Percentiles rank a stretch among this genome's conserved stretches.
Conservation (phyloP, 2,888 invertebrate species). For the Ophion obscuratus region DNA sequence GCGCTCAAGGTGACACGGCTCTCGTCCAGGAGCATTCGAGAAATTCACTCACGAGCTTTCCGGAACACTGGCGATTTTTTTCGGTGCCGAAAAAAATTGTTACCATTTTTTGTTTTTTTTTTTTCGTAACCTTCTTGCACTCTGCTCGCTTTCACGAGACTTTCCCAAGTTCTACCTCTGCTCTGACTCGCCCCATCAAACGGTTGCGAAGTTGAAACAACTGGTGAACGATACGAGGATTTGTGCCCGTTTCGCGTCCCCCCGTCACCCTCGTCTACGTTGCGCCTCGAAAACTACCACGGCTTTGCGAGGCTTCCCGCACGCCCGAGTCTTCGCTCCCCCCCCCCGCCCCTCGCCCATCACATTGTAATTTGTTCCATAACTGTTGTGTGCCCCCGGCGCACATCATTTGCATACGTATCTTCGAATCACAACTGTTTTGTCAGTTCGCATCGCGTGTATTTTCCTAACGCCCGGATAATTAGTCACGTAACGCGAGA, state of each 20-base stretch:
- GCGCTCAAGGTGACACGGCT: no score
- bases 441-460: slow-evolving; percentile 41
- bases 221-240: slow-evolving; percentile 42
- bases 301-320: slow-evolving; percentile 11
- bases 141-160: background rate
- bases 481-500: slow-evolving; percentile 29
- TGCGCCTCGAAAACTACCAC: slow-evolving; percentile 15
- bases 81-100: no score
- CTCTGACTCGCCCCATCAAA: slow-evolving; percentile 13
- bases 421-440: slow-evolving; percentile 53
- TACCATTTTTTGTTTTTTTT: no score
- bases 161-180: background rate
- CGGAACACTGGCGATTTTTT: background rate
- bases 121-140: background rate
- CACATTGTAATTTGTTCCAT: slow-evolving; percentile 50
- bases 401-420: slow-evolving; percentile 53
- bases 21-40: no score
- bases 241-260: background rate
- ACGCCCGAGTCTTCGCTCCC: background rate
- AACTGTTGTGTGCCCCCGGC: slow-evolving; percentile 6
- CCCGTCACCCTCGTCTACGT: slow-evolving; percentile 43
- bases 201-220: slow-evolving; percentile 56
- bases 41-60: background rate
- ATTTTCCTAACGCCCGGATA: slow-evolving; percentile 22
- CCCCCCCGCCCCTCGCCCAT: background rate